Conservation (phyloP, 2,113 vertebrate species). For the Rhabdomys dilectus region DNA sequence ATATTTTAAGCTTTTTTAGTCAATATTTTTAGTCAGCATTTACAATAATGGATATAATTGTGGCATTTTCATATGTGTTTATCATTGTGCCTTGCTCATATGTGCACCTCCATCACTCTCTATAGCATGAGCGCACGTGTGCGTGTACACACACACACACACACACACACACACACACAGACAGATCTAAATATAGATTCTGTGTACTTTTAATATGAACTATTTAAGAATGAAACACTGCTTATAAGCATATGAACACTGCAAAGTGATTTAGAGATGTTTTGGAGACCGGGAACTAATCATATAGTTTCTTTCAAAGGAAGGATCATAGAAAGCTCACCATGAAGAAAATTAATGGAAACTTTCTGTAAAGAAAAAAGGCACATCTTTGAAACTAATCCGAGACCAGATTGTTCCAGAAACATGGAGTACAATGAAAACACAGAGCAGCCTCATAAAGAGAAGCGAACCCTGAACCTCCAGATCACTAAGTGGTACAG, state of each 20-base stretch:
- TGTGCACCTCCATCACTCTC: neutral
- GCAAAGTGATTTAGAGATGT: neutral
- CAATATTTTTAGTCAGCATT: neutral
- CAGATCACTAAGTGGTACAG: neutral
- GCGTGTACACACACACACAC: neutral
- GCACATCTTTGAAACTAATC: neutral
- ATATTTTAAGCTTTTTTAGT: neutral
- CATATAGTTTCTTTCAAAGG: neutral
- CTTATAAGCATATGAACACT: neutral
- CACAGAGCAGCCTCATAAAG: rapidly evolving
- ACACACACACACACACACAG: neutral
- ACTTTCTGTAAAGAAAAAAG: neutral
- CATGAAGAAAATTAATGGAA: neutral
- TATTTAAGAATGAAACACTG: neutral
- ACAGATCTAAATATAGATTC: neutral
- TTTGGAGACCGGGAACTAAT: neutral
- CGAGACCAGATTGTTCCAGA: neutral
- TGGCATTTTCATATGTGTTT: neutral
- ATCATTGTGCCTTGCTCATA: too few relatives aligned
- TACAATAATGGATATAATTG: neutral
- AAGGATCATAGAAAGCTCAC: neutral
- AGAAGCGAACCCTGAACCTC: neutral
- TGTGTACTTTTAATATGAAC: neutral
- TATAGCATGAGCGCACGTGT: neutral
- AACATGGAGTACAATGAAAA: neutral